A percentile compares a stretch with the other conserved stretches of the same genome.
phyloP scores from a whole-genome alignment of 2,888 invertebrate genomes.

The Sarcophaga caerulescens region DNA sequence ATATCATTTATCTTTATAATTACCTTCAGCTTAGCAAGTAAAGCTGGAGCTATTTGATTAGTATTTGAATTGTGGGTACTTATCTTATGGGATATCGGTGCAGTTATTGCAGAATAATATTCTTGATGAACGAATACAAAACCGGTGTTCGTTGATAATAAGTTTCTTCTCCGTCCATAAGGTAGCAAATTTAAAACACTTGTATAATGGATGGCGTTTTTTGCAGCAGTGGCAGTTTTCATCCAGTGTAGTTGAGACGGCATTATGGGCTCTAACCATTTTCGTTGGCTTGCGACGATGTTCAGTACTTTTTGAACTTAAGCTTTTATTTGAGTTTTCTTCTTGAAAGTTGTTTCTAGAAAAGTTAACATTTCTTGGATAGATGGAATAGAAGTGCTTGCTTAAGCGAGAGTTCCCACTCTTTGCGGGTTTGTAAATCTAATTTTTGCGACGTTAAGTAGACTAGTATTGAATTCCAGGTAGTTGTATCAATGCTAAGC shows the following conservation, averaged over 20 bases:
- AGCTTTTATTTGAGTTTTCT: conserved; percentile 19
- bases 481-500: conserved; percentile 5
- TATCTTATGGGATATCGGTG: conserved; percentile 1
- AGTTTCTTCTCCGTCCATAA: conserved; percentile 37
- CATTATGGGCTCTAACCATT: conserved; percentile 29
- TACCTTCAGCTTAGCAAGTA: conserved; percentile 40
- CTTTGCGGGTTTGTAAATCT: neutral
- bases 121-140: conserved; percentile 38
- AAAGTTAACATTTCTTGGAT: conserved; percentile 36
- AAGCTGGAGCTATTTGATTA: conserved; percentile 33
- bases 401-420: conserved; percentile 20
- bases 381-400: conserved; percentile 35
- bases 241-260: conserved; percentile 26
- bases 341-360: conserved; percentile 46
- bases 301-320: neutral
- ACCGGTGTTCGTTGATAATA: conserved; percentile 29
- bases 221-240: conserved; percentile 48
- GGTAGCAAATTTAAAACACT: conserved; percentile 53
- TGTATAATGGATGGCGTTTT: conserved; percentile 48
- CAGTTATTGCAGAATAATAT: conserved; percentile 12
- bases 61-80: conserved; percentile 19
- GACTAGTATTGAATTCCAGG: conserved; percentile 20
- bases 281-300: conserved; percentile 18
- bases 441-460: conserved; percentile 19
- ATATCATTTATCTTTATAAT: conserved; percentile 3